phyloP scores from a whole-genome alignment of 2,888 invertebrate species.

The Aporophyla lueneburgensis region DNA sequence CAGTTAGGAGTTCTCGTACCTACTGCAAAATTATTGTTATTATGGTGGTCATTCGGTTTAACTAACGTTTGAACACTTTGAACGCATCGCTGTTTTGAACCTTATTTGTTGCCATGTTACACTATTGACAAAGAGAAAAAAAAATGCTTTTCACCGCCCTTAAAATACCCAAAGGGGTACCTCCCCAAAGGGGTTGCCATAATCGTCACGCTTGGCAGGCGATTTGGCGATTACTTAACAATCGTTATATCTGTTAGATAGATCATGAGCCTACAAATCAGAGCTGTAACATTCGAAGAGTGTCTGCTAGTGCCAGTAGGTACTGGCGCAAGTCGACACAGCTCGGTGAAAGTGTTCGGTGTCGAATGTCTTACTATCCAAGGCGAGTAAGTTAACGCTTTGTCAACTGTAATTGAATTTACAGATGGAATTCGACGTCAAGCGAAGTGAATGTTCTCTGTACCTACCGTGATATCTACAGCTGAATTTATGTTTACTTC shows the following conservation, averaged over 20 bases:
- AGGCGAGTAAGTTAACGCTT: slow-evolving; percentile 77
- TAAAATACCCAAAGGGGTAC: too few relatives aligned
- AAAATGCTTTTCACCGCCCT: too few relatives aligned
- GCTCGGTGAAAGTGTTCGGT: slow-evolving; percentile 81
- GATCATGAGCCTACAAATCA: slow-evolving; percentile 43
- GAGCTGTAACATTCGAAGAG: slow-evolving; percentile 42
- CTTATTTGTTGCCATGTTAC: too few relatives aligned
- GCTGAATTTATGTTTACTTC: slow-evolving; percentile 53
- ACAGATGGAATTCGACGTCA: slow-evolving; percentile 68
- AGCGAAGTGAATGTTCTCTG: slow-evolving; percentile 58
- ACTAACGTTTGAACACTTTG: too few relatives aligned
- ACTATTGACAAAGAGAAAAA: too few relatives aligned
- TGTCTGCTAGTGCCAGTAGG: slow-evolving; percentile 37
- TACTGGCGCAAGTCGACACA: slow-evolving; percentile 41
- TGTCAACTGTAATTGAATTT: slow-evolving; percentile 81
- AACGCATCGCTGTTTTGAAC: too few relatives aligned
- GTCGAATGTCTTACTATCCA: slow-evolving; percentile 77
- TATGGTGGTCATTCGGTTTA: too few relatives aligned
- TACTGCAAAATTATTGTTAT: too few relatives aligned
- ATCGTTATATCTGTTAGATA: slow-evolving; percentile 10
- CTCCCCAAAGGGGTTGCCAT: too few relatives aligned
- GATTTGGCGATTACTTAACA: slow-evolving; percentile 20
- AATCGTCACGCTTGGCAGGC: too few relatives aligned
- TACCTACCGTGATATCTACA: slow-evolving; percentile 13
- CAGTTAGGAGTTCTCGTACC: too few relatives aligned